Evolutionary conservation across 2,888 invertebrate species (phyloP).

Genomic region (Caenorhabditis zanzibari): DNA sequence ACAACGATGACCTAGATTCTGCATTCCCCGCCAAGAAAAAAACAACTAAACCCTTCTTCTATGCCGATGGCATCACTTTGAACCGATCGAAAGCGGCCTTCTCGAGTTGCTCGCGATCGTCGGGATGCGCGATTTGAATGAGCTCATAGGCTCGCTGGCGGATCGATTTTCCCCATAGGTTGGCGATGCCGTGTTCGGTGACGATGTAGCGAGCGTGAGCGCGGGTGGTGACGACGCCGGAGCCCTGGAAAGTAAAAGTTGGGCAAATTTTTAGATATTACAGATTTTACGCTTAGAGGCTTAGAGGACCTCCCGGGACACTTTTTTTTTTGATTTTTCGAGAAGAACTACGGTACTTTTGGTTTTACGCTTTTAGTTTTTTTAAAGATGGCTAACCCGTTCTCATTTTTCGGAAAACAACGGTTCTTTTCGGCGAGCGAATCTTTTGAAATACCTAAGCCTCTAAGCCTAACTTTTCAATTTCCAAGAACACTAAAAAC

Average conservation of each 20-base stretch:
- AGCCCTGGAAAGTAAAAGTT: constrained; percentile 87
- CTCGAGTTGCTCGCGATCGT: constrained; percentile 91
- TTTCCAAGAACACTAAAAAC: background rate
- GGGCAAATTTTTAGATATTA: too few relatives aligned
- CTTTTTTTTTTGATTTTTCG: too few relatives aligned
- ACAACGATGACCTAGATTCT: constrained; percentile 8
- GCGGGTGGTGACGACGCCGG: constrained; percentile 93
- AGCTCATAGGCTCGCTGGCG: constrained; percentile 93
- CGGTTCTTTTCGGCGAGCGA: too few relatives aligned
- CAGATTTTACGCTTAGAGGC: too few relatives aligned
- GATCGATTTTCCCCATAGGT: constrained; percentile 67
- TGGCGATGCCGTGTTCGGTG: constrained; percentile 88
- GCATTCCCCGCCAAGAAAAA: background rate
- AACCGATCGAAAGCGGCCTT: constrained; percentile 90
- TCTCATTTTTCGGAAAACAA: too few relatives aligned
- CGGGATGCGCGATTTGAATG: constrained; percentile 92
- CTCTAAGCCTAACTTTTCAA: too few relatives aligned
- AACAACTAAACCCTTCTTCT: background rate
- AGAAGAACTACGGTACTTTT: too few relatives aligned
- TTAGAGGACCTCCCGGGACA: too few relatives aligned
- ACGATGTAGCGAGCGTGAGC: constrained; percentile 95
- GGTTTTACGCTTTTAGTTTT: too few relatives aligned
- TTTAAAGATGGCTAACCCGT: too few relatives aligned
- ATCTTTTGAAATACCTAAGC: too few relatives aligned
- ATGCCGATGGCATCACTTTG: constrained; percentile 81